Conservation (phyloP, 92 coral and sea anemone genomes). For the Porites divaricata region DNA sequence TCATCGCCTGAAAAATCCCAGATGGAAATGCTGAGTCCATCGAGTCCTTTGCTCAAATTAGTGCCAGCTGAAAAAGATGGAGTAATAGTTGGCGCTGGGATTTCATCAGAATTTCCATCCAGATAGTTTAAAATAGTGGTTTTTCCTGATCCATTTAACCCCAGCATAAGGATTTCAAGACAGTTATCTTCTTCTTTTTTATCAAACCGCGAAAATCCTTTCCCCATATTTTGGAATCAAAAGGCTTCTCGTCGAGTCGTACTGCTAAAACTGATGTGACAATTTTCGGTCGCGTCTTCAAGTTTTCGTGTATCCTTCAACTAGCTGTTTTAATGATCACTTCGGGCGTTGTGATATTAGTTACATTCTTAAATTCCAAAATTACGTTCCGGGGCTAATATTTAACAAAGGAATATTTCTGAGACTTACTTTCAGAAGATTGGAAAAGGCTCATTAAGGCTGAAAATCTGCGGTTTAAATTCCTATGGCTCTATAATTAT, state of each 20-base stretch:
- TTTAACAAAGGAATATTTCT: too few species aligned
- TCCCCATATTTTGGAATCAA: neutral
- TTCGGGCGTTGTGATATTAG: too few species aligned
- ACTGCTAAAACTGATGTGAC: too few species aligned
- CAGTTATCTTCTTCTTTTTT: neutral
- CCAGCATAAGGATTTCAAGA: conserved; percentile 2
- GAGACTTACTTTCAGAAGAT: too few species aligned
- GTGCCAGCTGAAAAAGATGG: neutral
- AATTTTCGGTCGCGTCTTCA: too few species aligned
- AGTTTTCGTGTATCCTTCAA: too few species aligned
- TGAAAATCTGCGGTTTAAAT: too few species aligned
- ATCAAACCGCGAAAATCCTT: neutral
- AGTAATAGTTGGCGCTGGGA: neutral
- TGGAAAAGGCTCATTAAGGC: too few species aligned
- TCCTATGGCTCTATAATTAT: too few species aligned
- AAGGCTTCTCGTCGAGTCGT: neutral
- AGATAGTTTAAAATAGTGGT: neutral
- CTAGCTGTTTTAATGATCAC: too few species aligned
- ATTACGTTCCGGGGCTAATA: too few species aligned
- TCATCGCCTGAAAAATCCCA: conserved; percentile 2
- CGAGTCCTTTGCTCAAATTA: neutral
- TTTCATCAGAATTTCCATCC: neutral
- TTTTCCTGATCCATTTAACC: neutral
- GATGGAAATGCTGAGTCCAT: neutral
- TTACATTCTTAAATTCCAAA: too few species aligned